phyloP scores from a whole-genome alignment of 2,113 vertebrate species.

The Xyrauchen texanus region DNA sequence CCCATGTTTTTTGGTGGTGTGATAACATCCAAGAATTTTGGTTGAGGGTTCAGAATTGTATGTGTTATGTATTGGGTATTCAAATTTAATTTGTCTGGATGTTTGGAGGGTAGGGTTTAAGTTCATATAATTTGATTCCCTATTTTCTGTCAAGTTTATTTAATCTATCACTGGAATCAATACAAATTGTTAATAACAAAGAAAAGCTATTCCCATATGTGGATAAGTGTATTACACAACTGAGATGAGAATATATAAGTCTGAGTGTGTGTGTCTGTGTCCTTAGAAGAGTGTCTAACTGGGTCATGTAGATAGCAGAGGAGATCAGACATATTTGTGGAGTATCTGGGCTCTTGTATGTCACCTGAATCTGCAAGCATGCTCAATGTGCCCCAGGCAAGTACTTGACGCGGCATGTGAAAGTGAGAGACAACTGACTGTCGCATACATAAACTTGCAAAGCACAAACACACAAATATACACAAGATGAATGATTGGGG shows the following conservation, averaged over 20 bases:
- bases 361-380: conserved; percentile 56
- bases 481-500: conserved; percentile 16
- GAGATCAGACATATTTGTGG: conserved; percentile 56
- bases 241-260: too few species aligned
- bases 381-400: conserved; percentile 27
- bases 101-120: too few species aligned
- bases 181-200: neutral
- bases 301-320: conserved; percentile 21
- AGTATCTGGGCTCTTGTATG: conserved; percentile 44
- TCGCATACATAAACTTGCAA: conserved; percentile 3
- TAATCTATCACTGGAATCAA: too few species aligned
- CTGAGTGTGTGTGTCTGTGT: too few species aligned
- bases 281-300: conserved; percentile 1
- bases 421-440: conserved; percentile 12
- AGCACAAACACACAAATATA: conserved; percentile 6
- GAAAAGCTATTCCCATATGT: neutral
- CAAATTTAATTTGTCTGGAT: too few species aligned
- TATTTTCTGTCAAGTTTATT: too few species aligned
- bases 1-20: too few species aligned
- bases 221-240: too few species aligned
- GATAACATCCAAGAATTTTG: too few species aligned
- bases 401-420: conserved; percentile 26
- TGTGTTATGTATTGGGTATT: too few species aligned
- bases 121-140: too few species aligned
- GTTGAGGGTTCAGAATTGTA: too few species aligned